Evolutionary conservation across 1,140 invertebrate species (phyloP), one percentile per base, ranked within the genome.

Genomic region (Dendroctonus valens): DNA sequence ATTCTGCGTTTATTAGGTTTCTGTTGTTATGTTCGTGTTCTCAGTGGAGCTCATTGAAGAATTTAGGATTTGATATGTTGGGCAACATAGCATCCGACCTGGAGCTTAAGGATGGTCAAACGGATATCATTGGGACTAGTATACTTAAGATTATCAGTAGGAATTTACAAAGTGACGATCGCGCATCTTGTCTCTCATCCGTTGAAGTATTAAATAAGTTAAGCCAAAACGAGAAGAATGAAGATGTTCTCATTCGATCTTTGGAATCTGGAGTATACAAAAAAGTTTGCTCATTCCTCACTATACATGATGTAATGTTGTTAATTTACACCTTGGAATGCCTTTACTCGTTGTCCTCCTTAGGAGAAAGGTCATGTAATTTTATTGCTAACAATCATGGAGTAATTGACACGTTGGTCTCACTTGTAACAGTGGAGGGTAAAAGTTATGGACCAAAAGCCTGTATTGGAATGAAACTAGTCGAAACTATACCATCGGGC

Each of bases 361-460:
- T 98, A 37, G 96, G 96, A 5, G 91, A 95, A 73, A 83, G 87
- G 62, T 87, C 94, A 3, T 96, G 94, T 75, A 94, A 93, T 75
- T 86, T 87, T 68, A 91, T 98, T 40, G 89, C 93, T 61, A 84
- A 88, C 67, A 90, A 93, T 68, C 88, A 91, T 61, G 91, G 93
- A 0, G 84, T 92, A 41, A 84, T 96, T 8, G 90, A 92, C 76
- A 91, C 90, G 0, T 79, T 94, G 8, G 90, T 95, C 0, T 90
- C 92, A 0, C 80, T 94, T 11, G 86, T 94, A 15, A 94, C 92
- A 3, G 92, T 94, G 8, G 93, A 95, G 83, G 95, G 96, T 1
- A 94, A 97, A 77, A 94, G 94, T 71, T 98, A 97, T 79, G 96
- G 96, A 0, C 91, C 94, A 0, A 91, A 93, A 69, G 96, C 95